Evolutionary conservation across 2,113 vertebrate species (phyloP).

Genomic region (Odocoileus hemionus): DNA sequence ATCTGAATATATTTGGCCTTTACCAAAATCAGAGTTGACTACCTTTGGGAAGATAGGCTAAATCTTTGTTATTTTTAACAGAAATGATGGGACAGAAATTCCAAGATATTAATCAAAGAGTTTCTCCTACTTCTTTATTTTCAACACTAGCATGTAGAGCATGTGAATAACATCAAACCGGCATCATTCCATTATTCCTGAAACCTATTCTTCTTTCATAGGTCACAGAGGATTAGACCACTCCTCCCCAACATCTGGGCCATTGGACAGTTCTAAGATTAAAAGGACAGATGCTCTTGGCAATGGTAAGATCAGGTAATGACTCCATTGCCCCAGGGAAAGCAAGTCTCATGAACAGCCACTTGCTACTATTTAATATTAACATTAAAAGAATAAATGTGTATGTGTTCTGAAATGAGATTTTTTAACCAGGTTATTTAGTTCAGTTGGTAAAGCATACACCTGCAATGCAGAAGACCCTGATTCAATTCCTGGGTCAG

Average conservation of each 20-base stretch:
- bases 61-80: neutral
- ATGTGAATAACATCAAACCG: neutral
- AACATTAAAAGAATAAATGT: neutral
- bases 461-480: neutral
- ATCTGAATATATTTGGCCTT: neutral
- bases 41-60: too few relatives aligned
- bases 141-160: neutral
- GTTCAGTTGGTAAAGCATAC: neutral
- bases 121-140: neutral
- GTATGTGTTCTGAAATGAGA: neutral
- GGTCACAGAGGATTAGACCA: accelerated
- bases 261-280: neutral
- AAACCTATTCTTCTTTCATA: neutral
- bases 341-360: neutral
- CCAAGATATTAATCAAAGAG: neutral
- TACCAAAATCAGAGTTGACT: neutral
- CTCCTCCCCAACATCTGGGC: neutral
- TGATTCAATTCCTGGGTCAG: neutral
- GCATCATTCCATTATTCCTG: neutral
- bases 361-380: neutral
- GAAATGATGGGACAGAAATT: neutral
- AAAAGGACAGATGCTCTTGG: neutral
- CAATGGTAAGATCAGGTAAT: neutral
- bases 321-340: neutral
- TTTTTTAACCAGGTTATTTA: neutral